Conservation (phyloP, 2,888 invertebrate genomes). For the Chelonus formosanus region DNA sequence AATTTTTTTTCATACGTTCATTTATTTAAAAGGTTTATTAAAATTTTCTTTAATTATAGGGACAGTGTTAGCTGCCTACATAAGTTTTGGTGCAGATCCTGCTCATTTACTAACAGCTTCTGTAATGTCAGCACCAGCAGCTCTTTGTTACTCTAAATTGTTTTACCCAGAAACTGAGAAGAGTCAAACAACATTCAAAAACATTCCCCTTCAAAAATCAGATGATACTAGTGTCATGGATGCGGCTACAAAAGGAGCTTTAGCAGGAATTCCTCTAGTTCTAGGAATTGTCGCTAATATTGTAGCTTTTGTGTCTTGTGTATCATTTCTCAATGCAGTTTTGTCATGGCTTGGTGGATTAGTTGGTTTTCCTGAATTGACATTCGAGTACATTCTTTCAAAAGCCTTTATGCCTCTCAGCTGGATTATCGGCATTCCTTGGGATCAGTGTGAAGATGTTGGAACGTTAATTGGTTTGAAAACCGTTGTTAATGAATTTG, state of each 20-base stretch:
- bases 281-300: conserved; percentile 90
- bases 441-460: conserved; percentile 79
- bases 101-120: conserved; percentile 91
- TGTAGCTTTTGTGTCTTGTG: conserved; percentile 88
- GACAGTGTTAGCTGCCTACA: conserved; percentile 91
- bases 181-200: conserved; percentile 78
- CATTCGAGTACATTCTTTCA: conserved; percentile 78
- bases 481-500: conserved; percentile 91
- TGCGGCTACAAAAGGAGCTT: conserved; percentile 90
- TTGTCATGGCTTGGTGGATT: conserved; percentile 83
- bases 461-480: conserved; percentile 88
- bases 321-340: conserved; percentile 84
- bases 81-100: conserved; percentile 87
- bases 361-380: conserved; percentile 72
- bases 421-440: conserved; percentile 85
- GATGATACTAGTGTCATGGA: conserved; percentile 86
- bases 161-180: conserved; percentile 91
- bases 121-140: conserved; percentile 96
- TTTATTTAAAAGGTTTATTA: too few species aligned
- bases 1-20: too few species aligned
- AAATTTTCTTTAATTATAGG: conserved; percentile 64
- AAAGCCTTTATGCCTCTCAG: conserved; percentile 92
- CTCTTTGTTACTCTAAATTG: conserved; percentile 88
- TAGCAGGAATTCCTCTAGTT: conserved; percentile 80
- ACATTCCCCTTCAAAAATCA: conserved; percentile 75